Base-by-base conservation (phyloP, 2,888 invertebrate genomes). In the Andrena bucephala region DNA sequence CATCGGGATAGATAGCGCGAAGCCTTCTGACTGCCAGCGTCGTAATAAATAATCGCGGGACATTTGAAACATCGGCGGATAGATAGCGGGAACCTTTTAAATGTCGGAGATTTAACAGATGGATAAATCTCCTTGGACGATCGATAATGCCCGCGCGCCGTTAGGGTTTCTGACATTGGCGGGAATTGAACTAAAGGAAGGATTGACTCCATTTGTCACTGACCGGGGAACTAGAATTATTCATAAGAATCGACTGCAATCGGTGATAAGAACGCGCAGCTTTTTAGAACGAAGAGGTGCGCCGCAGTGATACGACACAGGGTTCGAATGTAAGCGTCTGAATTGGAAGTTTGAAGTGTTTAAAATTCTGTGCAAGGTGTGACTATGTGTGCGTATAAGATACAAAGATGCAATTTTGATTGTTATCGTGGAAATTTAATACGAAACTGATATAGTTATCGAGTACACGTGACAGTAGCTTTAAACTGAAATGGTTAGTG, bases 11-110 rank as follows among this genome's bases (percentile, higher is more conserved):
- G 77, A 77, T 77, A 75, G 75, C 76, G 76, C 48, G 65, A 27
- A 27, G 33, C 75, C 29, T 27, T 29, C 48, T 36, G 57, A 66
- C 75, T 59, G 57, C 29, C 29, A 2, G n/a, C 27, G 69, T 59
- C 65, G 75, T 33, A 75, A 59, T 77, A 77, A 77, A 77, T 77
- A 77, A 74, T 27, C 76, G 16, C 48, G 16, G 57, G 29, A 75
- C 76, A 31, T 74, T 57, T 29, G 63, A 57, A 74, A 77, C 77
- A 57, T 63, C 57, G 65, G 31, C 20, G 54, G 20, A 50, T 20
- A 59, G 76, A 77, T 75, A 77, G 65, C 75, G 77, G 33, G 50
- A 75, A 75, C 77, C 65, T 50, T 77, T 48, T 33, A 36, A 31
- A 24, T 54, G 75, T 73, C 31, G 13, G 74, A 13, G 65, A 27